Evolutionary conservation across 35 echinoderm and acorn worm genomes (phyloP), one percentile per base, ranked within the genome.

Genomic region (Apostichopus japonicus): DNA sequence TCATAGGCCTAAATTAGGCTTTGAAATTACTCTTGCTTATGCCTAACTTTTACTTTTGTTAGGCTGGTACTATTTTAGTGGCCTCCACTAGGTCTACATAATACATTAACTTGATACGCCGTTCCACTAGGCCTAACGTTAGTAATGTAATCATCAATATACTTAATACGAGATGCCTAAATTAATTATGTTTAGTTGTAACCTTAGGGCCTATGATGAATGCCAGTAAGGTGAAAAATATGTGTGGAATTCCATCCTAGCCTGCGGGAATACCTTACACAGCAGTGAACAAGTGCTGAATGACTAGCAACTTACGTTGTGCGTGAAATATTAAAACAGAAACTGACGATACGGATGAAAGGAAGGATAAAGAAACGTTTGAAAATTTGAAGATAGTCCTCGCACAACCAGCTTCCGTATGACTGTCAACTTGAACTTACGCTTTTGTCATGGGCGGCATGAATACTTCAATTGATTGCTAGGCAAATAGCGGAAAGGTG

Each of bases 211-310:
- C 11, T 19, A n/a, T 75, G 17, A 75, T 75, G 16, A 19, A 44
- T 44, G 15, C 15, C 81, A 84, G 10, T 84, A 55, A 84, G 81
- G 23, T 58, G 56, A 55, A 84, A 84, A 84, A 84, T 84, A 84
- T 84, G 81, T 84, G 56, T 84, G 81, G 81, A 84, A 84, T 84
- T 84, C 55, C 54, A 84, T 52, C 80, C 15, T 84, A 84, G 81
- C 81, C 81, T 84, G 81, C 81, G 81, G 81, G 54, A 84, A 84
- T 84, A 84, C 81, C 81, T 84, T 84, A 84, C 81, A 84, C 81
- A 84, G 81, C 56, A 84, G 15, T 84, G 54, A 57, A 84, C 81
- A 58, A 58, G 33, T 57, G 55, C 54, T n/a, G 17, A 84, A 55
- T 57, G n/a, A 5, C 10, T 58, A 84, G 54, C 54, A 55, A 10